Conservation (phyloP, 1,140 invertebrate genomes). For the Drosophila mauritiana region DNA sequence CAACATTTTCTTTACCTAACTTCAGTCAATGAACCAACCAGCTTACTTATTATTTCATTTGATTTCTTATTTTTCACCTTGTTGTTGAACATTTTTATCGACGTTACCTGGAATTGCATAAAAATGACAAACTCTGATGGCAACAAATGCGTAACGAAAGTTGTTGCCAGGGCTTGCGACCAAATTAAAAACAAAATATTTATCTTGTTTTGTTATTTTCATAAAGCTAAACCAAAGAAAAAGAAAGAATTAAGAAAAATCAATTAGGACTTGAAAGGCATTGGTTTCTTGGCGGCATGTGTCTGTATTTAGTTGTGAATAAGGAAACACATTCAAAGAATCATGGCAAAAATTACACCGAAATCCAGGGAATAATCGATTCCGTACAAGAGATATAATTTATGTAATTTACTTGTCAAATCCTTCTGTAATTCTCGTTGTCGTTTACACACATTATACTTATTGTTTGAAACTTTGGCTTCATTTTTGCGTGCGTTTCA, state of each 20-base stretch:
- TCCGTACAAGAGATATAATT: constrained; percentile 12
- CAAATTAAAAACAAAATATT: constrained; percentile 5
- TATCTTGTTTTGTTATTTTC: constrained; percentile 43
- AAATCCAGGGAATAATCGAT: constrained; percentile 10
- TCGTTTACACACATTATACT: constrained; percentile 29
- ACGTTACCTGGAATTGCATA: constrained; percentile 79
- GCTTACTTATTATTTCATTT: constrained; percentile 38
- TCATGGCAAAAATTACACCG: constrained; percentile 39
- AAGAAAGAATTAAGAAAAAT: constrained; percentile 22
- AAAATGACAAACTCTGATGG: constrained; percentile 63
- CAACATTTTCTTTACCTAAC: constrained; percentile 68
- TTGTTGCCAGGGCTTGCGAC: constrained; percentile 34
- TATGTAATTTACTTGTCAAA: constrained; percentile 60
- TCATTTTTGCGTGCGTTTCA: constrained; percentile 54
- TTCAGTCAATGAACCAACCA: constrained; percentile 62
- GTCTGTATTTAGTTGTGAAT: constrained; percentile 62
- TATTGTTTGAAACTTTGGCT: constrained; percentile 42
- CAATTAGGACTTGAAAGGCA: constrained; percentile 84
- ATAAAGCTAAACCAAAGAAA: constrained; percentile 44
- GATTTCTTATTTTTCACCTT: constrained; percentile 37
- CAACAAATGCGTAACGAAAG: constrained; percentile 31
- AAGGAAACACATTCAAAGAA: constrained; percentile 37
- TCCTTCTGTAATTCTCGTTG: constrained; percentile 71
- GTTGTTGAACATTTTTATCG: constrained; percentile 40
- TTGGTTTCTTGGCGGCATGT: constrained; percentile 86